phyloP scores from a whole-genome alignment of 2,113 vertebrate genomes.

The Rhinopomastus cyanomelas region DNA sequence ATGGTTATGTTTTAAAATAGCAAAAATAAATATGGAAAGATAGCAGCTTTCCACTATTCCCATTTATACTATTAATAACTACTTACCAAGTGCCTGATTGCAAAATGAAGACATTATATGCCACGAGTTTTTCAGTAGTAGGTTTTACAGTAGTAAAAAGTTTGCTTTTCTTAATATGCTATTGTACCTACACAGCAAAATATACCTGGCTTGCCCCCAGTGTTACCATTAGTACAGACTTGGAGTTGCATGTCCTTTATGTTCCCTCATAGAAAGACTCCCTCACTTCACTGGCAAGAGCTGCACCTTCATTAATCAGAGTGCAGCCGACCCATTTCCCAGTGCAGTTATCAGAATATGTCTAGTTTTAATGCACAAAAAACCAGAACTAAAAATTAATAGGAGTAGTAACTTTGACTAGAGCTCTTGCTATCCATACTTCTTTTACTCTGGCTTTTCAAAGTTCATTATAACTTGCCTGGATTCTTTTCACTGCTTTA shows the following conservation, averaged over 20 bases:
- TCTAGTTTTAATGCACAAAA: not conserved
- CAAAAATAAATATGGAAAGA: conserved; percentile 13
- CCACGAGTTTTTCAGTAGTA: not conserved
- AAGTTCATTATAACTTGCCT: not conserved
- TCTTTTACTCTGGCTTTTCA: not conserved
- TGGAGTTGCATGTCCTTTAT: not conserved
- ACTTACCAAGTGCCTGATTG: conserved; percentile 16
- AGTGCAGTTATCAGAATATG: not conserved
- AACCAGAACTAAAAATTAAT: not conserved
- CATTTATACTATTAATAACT: conserved; percentile 5
- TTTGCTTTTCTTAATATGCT: not conserved
- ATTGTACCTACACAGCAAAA: not conserved
- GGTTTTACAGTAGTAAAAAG: conserved; percentile 3
- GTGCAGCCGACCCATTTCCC: not conserved
- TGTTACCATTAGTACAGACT: not conserved
- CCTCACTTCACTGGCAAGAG: not conserved
- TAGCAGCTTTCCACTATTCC: not conserved
- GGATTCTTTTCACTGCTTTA: not conserved
- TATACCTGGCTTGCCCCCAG: not conserved
- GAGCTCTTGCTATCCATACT: not conserved
- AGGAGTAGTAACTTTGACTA: not conserved
- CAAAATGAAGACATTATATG: conserved; percentile 43
- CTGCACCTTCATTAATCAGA: not conserved
- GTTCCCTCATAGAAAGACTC: not conserved
- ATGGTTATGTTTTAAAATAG: not conserved